A percentile compares a stretch with the other conserved stretches of the same genome.
Evolutionary conservation across 2,888 invertebrate genomes (phyloP).

Genomic region (Micropterix aruncella): DNA sequence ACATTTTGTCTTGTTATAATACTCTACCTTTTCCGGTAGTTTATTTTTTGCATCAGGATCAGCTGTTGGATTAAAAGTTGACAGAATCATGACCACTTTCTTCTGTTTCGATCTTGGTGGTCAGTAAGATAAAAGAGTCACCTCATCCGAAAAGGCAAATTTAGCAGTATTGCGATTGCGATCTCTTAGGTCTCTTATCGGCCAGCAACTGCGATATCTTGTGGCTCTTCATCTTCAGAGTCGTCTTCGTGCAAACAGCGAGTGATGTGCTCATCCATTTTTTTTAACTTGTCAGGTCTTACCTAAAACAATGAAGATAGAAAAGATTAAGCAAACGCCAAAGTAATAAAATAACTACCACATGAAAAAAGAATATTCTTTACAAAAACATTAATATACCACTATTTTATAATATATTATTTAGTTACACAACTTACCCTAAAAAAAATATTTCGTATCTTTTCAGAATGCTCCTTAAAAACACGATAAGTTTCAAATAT

Average conservation of each 20-base stretch:
- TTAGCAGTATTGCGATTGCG: no score
- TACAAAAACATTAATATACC: background rate
- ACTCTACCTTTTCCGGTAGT: no score
- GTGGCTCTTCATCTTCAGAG: background rate
- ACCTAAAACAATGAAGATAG: background rate
- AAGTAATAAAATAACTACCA: no score
- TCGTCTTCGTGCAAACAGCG: background rate
- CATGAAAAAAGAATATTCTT: background rate
- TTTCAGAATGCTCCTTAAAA: background rate
- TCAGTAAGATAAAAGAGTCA: no score
- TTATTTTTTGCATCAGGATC: no score
- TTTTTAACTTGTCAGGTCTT: background rate
- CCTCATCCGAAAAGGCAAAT: no score
- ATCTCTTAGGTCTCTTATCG: background rate
- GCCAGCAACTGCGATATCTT: no score
- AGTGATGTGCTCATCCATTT: background rate
- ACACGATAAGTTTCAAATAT: background rate
- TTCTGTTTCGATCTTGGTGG: no score
- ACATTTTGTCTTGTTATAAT: no score
- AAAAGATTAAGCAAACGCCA: no score
- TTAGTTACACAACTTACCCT: background rate
- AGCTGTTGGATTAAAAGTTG: no score
- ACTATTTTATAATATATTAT: background rate
- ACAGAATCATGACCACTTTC: no score
- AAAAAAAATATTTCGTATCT: background rate